Evolutionary conservation across 2,113 vertebrate species (phyloP), one percentile per base, ranked within the genome.

Genomic region (Bubalus kerabau): DNA sequence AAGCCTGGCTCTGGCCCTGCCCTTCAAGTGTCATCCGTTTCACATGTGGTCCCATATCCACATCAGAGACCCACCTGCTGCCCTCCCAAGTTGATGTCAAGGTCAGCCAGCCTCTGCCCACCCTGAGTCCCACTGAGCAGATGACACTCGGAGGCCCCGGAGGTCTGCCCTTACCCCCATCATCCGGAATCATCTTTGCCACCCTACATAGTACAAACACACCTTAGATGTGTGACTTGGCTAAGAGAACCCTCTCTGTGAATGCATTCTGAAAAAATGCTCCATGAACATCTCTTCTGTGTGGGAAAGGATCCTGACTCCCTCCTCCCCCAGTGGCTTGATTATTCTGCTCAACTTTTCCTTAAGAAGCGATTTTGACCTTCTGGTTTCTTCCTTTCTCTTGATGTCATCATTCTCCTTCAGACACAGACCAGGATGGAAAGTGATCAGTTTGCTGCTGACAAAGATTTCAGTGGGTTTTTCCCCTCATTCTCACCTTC

Each of bases 91-190:
- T 19, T 59, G 78, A 6, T 40, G 11, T 13, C 4, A 1, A 32
- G 14, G 14, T 40, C 7, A 26, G n/a, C 26, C 54, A 21, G 13
- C 24, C 11, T 19, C 19, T 43, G 40, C 59, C 46, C 14, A 24
- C 50, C 52, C 16, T 5, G 23, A 11, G 26, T 21, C 40, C 54
- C 11, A 7, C 7, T 5, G 13, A 28, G 16, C 24, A 3, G 2
- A n/a, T 14, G 32, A 67, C 10, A 86, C 32, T 5, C 0, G 0
- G n/a, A 15, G 30, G 5, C 6, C n/a, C 32, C 0, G 0, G 1
- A 17, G 13, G 43, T 17, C n/a, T 30, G 7, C n/a, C 13, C 14
- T 30, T 10, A 3, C 9, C 46, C 16, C 40, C 3, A 6, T 2
- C 6, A 23, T 26, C 14, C 5, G 3, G 30, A 17, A 23, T 21